Percentiles rank a stretch among this genome's conserved stretches.
phyloP scores from a whole-genome alignment of 1,140 invertebrate species.

The Drosophila equinoxialis region DNA sequence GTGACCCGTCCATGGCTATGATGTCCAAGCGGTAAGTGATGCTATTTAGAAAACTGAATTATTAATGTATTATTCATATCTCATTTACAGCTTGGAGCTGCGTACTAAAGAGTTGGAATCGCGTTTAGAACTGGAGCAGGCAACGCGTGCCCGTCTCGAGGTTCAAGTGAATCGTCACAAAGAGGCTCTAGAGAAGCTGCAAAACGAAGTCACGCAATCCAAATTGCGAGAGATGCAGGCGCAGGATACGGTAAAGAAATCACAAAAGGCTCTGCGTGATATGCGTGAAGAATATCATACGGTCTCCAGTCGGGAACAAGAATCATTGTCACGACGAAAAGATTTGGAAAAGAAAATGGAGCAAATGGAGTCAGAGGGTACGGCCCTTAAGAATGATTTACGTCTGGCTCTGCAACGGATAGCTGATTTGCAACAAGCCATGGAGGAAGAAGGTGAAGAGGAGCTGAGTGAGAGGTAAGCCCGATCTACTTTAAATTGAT shows the following conservation, averaged over 20 bases:
- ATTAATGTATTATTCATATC: background rate
- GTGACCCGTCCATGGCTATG: slow-evolving; percentile 90
- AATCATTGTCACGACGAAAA: slow-evolving; percentile 87
- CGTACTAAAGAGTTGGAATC: slow-evolving; percentile 94
- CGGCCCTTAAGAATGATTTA: slow-evolving; percentile 88
- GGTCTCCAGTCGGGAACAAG: slow-evolving; percentile 88
- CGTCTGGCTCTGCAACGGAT: slow-evolving; percentile 92
- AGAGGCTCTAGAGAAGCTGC: slow-evolving; percentile 91
- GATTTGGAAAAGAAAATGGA: slow-evolving; percentile 89
- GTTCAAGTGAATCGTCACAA: slow-evolving; percentile 92
- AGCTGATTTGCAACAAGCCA: slow-evolving; percentile 92
- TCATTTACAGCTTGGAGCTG: slow-evolving; percentile 86
- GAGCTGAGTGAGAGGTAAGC: slow-evolving; percentile 86
- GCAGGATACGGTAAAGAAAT: slow-evolving; percentile 89
- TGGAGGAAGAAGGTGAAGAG: slow-evolving; percentile 90
- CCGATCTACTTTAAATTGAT: background rate
- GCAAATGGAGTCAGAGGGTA: slow-evolving; percentile 86
- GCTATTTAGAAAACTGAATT: too few relatives aligned
- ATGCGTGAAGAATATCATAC: slow-evolving; percentile 88
- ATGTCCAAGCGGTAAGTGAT: slow-evolving; percentile 85
- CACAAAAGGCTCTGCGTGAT: slow-evolving; percentile 88
- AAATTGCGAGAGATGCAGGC: slow-evolving; percentile 89
- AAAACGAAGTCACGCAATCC: slow-evolving; percentile 88
- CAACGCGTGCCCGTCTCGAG: slow-evolving; percentile 91
- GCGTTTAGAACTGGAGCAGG: slow-evolving; percentile 93